These are phyloP conservation scores for Cantharis rustica DNA, from an alignment of 2,888 invertebrate genomes.

Conservation along the genomic window DNA sequence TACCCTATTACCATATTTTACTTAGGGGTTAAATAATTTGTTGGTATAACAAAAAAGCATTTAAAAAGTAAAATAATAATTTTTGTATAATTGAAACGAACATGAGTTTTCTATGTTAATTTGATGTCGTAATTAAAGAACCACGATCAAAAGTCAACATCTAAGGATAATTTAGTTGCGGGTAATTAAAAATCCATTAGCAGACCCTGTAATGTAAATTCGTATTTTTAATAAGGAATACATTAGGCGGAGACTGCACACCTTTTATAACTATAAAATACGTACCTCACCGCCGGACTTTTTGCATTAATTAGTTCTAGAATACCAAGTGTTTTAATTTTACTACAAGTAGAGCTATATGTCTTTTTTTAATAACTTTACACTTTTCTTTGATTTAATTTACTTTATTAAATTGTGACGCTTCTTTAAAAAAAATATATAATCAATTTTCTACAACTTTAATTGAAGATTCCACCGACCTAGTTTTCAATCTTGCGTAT, in stretches of 20 bases:
- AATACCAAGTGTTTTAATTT: background rate
- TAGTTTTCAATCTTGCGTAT: background rate
- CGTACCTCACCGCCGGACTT: constrained; percentile 26
- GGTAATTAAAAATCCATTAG: constrained; percentile 58
- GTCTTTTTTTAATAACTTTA: background rate
- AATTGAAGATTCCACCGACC: background rate
- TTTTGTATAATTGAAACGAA: constrained; percentile 53
- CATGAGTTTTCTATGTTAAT: constrained; percentile 52
- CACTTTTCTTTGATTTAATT: background rate
- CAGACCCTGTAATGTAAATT: constrained; percentile 53
- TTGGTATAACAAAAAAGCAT: constrained; percentile 22
- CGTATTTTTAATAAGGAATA: constrained; percentile 51
- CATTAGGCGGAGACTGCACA: constrained; percentile 35
- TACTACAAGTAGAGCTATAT: background rate
- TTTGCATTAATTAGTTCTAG: constrained; percentile 25
- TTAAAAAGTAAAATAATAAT: constrained; percentile 44
- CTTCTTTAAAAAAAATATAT: background rate
- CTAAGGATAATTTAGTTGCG: constrained; percentile 53
- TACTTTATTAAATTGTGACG: background rate
- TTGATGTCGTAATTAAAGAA: constrained; percentile 50
- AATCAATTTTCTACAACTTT: background rate
- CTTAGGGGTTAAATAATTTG: constrained; percentile 8
- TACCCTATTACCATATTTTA: background rate
- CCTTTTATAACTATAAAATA: constrained; percentile 29
- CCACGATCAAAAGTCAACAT: constrained; percentile 51